Base-by-base conservation (phyloP, 2,113 vertebrate genomes). In the Tachysurus vachellii region DNA sequence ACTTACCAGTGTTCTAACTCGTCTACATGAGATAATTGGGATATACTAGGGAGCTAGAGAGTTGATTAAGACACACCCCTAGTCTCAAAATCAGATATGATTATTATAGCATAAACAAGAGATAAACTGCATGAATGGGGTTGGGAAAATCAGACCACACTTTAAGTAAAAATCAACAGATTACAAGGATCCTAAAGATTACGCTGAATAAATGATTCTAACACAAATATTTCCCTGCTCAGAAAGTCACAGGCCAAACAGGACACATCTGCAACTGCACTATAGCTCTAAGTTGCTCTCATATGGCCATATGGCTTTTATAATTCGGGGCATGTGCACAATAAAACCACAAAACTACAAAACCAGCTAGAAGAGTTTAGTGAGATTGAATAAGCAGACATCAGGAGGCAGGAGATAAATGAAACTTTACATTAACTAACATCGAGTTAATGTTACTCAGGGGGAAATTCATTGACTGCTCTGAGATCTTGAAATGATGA, bases 371-470 rank as follows among this genome's bases (percentile, higher is more conserved):
- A 50, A 50, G 4, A 59, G 57, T 16, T 92, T 90, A 91, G 82
- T 68, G 6, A 85, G 81, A 86, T 87, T 91, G 70, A 91, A 59
- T 53, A 82, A 62, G 36, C 80, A 86, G 66, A 89, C 87, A 83
- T 66, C 71, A 21, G 71, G 53, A 54, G 16, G 21, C 36, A 84
- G 57, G 44, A 12, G 71, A 76, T 28, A 59, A 50, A 64, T 61
- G 16, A 83, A 80, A 86, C 42, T 71, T 68, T n/a, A n/a, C n/a
- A n/a, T n/a, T n/a, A n/a, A n/a, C n/a, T n/a, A n/a, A n/a, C n/a
- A n/a, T n/a, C n/a, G 31, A 86, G 89, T 85, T 91, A 23, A 36
- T 36, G 66, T 86, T 70, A 81, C 87, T 88, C 79, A n/a, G 80
- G 57, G 85, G 56, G 56, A 53, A 53, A 88, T 87, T 85, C 26